A percentile compares a stretch with the other conserved stretches of the same genome.
Evolutionary conservation across 2,888 invertebrate genomes (phyloP).

Genomic region (Ryuthela nishihirai): DNA sequence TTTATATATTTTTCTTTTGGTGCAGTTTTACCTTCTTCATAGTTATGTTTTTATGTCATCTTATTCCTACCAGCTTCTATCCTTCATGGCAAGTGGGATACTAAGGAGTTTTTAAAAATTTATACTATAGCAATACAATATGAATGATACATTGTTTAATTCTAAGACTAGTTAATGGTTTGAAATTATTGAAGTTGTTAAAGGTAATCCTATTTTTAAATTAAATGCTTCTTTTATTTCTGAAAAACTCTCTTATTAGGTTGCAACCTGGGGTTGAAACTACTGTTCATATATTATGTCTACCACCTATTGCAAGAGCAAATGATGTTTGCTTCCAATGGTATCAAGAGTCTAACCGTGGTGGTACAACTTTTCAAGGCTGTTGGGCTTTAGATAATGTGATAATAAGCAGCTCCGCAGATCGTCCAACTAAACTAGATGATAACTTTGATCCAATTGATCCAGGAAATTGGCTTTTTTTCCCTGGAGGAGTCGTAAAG

Average conservation of each 20-base stretch:
- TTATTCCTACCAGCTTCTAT: no score
- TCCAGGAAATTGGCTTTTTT: conserved; percentile 51
- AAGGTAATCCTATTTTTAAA: no score
- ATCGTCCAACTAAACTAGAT: conserved; percentile 45
- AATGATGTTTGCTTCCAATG: conserved; percentile 47
- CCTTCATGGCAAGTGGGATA: no score
- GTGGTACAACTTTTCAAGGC: conserved; percentile 37
- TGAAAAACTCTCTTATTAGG: neutral
- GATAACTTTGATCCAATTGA: conserved; percentile 52
- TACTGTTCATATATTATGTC: conserved; percentile 45
- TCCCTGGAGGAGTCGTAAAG: conserved; percentile 51
- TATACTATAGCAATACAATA: no score
- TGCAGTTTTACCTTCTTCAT: no score
- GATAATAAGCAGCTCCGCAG: conserved; percentile 48
- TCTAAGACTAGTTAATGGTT: no score
- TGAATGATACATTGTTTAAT: no score
- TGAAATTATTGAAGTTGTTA: no score
- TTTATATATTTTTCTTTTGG: no score
- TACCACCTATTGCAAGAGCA: conserved; percentile 47
- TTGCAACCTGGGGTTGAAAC: conserved; percentile 28
- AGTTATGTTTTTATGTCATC: no score
- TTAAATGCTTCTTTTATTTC: no score
- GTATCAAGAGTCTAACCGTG: conserved; percentile 43
- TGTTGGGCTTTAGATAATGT: conserved; percentile 53
- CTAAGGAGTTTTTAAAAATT: no score